A percentile compares a stretch with the other conserved stretches of the same genome.
These are phyloP conservation scores for Spongilla lacustris DNA, from an alignment of 37 sponge, comb jelly and placozoan species.

Conservation along the genomic window DNA sequence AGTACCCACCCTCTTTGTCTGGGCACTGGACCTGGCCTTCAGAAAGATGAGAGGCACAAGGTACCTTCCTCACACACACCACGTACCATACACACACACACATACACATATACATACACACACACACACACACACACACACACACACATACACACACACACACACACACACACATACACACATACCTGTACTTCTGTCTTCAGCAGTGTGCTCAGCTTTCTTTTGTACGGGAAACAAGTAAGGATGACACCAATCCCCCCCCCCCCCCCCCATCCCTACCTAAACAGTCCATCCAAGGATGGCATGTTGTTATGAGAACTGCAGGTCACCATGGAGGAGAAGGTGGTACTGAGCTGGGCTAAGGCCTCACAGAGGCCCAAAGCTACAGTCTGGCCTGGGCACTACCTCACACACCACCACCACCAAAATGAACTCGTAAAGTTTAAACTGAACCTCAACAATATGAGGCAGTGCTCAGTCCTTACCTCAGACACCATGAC, in stretches of 20 bases:
- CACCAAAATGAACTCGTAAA: no score
- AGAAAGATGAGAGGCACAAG: not conserved
- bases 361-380: constrained; percentile 37
- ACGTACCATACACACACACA: constrained; percentile 4
- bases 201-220: not conserved
- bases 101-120: constrained; percentile 9
- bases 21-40: constrained; percentile 18
- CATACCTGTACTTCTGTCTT: constrained; percentile 3
- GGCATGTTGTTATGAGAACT: not conserved
- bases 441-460: no score
- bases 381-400: constrained; percentile 3
- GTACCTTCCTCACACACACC: not conserved
- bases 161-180: constrained; percentile 38
- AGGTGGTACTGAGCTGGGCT: not conserved
- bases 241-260: not conserved
- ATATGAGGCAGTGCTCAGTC: no score
- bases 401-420: not conserved
- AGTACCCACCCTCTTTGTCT: not conserved
- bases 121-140: constrained; percentile 44
- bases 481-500: constrained; percentile 60
- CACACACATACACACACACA: constrained; percentile 53
- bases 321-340: not conserved
- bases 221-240: not conserved
- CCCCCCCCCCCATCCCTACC: not conserved
- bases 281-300: not conserved